phyloP scores from a whole-genome alignment of 1,140 invertebrate species.

The Caenorhabditis latens region DNA sequence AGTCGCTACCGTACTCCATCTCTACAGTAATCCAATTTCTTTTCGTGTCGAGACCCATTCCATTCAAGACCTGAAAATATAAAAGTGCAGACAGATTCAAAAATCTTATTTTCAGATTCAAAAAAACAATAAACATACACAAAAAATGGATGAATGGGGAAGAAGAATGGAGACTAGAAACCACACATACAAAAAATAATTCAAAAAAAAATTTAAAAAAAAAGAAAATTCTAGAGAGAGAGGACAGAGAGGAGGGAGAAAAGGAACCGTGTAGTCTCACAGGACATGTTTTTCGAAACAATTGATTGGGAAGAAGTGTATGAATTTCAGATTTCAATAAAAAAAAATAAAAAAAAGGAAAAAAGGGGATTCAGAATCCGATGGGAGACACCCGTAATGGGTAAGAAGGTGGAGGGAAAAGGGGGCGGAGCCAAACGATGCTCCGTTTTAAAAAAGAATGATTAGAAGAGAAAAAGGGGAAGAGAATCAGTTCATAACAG shows the following conservation, averaged over 20 bases:
- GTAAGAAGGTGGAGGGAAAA: constrained; percentile 19
- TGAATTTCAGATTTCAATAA: neutral
- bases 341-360: neutral
- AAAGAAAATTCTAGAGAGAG: neutral
- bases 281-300: neutral
- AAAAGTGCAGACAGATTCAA: no score
- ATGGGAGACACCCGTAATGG: neutral
- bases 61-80: no score
- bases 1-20: no score
- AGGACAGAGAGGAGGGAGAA: neutral
- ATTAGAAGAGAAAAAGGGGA: no score
- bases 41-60: no score
- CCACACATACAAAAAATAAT: neutral
- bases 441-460: no score
- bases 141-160: neutral
- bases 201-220: neutral
- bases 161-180: constrained; percentile 37
- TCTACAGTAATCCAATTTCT: no score
- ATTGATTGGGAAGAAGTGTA: neutral
- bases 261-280: constrained; percentile 44
- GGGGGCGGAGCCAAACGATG: neutral
- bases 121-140: neutral
- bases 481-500: no score
- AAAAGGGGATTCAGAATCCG: neutral
- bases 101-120: neutral